Conservation (phyloP, 2,113 vertebrate genomes). For the Cyprinodon brontotheroides region DNA sequence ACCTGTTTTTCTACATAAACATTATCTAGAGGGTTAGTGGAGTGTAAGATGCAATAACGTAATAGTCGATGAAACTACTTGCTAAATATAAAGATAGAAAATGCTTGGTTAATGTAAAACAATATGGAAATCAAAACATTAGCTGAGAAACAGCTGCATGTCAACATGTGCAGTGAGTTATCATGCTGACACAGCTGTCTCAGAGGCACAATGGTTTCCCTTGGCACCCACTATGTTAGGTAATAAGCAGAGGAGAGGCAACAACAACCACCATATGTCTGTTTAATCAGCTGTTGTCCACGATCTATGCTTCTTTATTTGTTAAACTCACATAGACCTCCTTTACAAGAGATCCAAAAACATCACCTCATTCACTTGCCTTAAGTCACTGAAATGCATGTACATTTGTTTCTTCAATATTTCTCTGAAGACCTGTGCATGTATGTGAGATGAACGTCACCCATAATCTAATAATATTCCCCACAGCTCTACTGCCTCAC, state of each 20-base stretch:
- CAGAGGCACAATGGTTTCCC: slow-evolving; percentile 16
- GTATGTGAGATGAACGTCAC: slow-evolving; percentile 30
- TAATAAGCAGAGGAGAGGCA: slow-evolving; percentile 17
- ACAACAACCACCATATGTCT: slow-evolving; percentile 18
- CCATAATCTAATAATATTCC: slow-evolving; percentile 33
- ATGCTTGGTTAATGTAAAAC: slow-evolving; percentile 24
- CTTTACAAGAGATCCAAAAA: slow-evolving; percentile 2
- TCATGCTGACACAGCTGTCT: slow-evolving; percentile 56
- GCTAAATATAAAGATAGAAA: neutral
- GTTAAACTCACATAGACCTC: neutral
- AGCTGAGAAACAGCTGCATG: slow-evolving; percentile 22
- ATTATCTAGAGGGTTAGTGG: neutral
- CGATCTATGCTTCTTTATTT: slow-evolving; percentile 3
- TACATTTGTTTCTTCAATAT: neutral
- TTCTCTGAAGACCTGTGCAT: slow-evolving; percentile 4
- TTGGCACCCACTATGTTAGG: slow-evolving; percentile 20
- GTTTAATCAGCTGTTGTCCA: neutral
- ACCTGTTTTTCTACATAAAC: neutral
- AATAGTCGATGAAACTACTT: too few species aligned
- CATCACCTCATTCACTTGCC: slow-evolving; percentile 1
- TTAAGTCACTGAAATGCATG: neutral
- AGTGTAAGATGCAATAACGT: neutral
- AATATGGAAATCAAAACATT: slow-evolving; percentile 11
- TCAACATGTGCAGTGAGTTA: slow-evolving; percentile 48
- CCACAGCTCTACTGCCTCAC: slow-evolving; percentile 33